phyloP scores from a whole-genome alignment of 2,113 vertebrate species.

The Heterotis niloticus region DNA sequence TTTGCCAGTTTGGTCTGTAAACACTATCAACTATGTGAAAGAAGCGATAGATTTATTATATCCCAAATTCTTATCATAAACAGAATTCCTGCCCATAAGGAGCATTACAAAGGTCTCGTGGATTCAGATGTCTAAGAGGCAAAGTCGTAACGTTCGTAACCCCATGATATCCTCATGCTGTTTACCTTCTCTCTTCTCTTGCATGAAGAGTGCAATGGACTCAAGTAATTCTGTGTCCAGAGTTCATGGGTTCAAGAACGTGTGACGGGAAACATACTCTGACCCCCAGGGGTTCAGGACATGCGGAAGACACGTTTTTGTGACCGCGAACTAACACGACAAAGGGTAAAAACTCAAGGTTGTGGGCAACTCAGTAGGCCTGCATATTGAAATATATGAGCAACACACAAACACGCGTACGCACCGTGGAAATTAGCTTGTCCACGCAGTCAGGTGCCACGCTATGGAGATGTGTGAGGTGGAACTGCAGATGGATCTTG shows the following conservation, averaged over 20 bases:
- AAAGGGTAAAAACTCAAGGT: neutral
- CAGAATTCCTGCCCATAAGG: no score
- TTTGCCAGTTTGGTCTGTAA: no score
- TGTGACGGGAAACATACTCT: neutral
- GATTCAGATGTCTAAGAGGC: no score
- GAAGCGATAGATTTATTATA: no score
- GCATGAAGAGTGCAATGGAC: neutral
- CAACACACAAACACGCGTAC: neutral
- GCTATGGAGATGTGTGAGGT: conserved; percentile 95
- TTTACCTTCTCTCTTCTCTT: neutral
- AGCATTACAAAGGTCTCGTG: no score
- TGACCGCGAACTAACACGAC: neutral
- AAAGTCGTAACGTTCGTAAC: no score
- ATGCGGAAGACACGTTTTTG: neutral
- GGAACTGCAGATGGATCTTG: conserved; percentile 84
- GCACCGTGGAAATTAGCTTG: conserved; percentile 90
- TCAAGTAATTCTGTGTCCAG: neutral
- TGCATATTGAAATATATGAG: neutral
- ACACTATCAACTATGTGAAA: no score
- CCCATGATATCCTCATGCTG: no score
- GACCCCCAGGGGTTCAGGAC: neutral
- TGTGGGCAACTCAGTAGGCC: no score
- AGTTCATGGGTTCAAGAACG: conserved; percentile 4
- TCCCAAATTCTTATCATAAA: no score
- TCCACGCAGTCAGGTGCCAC: conserved; percentile 96